Conservation (phyloP, 2,888 invertebrate genomes). For the Gasteruption jaculator region DNA sequence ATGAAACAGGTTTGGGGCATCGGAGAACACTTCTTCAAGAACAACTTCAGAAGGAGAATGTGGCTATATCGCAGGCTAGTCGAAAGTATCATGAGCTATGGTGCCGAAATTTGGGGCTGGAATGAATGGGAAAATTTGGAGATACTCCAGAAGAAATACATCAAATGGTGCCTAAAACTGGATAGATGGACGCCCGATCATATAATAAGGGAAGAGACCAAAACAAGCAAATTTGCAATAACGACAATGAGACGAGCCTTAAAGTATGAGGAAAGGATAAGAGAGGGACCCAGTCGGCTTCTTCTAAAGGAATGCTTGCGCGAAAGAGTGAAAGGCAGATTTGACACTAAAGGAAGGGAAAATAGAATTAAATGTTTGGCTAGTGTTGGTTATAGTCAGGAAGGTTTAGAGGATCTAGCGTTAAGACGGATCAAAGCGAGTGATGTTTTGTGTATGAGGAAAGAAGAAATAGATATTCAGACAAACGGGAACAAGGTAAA, state of each 20-base stretch:
- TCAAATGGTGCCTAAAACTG: constrained; percentile 12
- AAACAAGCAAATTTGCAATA: constrained; percentile 9
- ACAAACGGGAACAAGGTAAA: too few relatives aligned
- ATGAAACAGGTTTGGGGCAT: constrained; percentile 15
- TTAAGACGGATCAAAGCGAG: too few relatives aligned
- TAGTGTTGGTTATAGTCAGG: too few relatives aligned
- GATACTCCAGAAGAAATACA: constrained; percentile 11
- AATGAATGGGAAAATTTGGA: constrained; percentile 7
- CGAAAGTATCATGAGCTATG: constrained; percentile 12
- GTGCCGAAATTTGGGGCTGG: constrained; percentile 22
- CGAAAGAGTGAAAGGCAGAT: too few relatives aligned
- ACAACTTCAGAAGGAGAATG: constrained; percentile 12
- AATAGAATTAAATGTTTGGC: too few relatives aligned
- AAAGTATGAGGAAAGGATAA: constrained; percentile 10
- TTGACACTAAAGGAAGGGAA: too few relatives aligned
- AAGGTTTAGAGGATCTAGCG: too few relatives aligned
- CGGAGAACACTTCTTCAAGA: constrained; percentile 12
- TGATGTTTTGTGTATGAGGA: too few relatives aligned
- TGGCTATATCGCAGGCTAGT: constrained; percentile 14
- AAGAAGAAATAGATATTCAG: too few relatives aligned
- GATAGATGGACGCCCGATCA: constrained; percentile 8
- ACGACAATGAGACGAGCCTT: constrained; percentile 13
- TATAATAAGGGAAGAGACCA: constrained; percentile 11
- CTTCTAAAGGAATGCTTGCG: too few relatives aligned
- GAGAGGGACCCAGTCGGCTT: too few relatives aligned